A percentile compares a stretch with the other conserved stretches of the same genome.
Evolutionary conservation across 2,888 invertebrate genomes (phyloP).

Genomic region (Nebria salina): DNA sequence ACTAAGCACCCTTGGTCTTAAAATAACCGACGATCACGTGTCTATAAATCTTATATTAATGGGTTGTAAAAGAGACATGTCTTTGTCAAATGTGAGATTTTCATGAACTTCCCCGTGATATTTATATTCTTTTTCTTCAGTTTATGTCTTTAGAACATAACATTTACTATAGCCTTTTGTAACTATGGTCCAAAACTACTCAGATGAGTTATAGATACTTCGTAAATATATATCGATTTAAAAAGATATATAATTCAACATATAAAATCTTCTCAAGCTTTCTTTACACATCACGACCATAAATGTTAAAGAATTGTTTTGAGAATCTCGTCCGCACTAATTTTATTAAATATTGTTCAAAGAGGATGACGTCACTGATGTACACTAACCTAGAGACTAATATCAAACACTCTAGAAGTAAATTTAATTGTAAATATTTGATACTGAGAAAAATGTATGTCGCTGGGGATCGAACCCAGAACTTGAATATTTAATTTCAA

Average conservation of each 20-base stretch:
- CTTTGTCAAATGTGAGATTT: slow-evolving; percentile 41
- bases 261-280: neutral
- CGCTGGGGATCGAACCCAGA: too few species aligned
- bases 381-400: too few species aligned
- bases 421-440: too few species aligned
- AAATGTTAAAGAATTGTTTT: too few species aligned
- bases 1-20: neutral
- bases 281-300: too few species aligned
- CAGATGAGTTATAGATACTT: neutral
- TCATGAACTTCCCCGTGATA: slow-evolving; percentile 37
- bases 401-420: too few species aligned
- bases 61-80: slow-evolving; percentile 39
- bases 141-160: neutral
- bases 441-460: too few species aligned
- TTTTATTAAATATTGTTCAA: too few species aligned
- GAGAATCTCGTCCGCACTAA: too few species aligned
- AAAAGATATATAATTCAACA: neutral
- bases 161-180: neutral
- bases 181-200: neutral
- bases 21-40: slow-evolving; percentile 18
- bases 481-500: too few species aligned
- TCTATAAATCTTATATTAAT: slow-evolving; percentile 43
- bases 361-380: too few species aligned
- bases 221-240: neutral
- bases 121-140: neutral